A percentile compares a stretch with the other conserved stretches of the same genome.
Conservation (phyloP, 2,888 invertebrate species). For the Keiferia lycopersicella region DNA sequence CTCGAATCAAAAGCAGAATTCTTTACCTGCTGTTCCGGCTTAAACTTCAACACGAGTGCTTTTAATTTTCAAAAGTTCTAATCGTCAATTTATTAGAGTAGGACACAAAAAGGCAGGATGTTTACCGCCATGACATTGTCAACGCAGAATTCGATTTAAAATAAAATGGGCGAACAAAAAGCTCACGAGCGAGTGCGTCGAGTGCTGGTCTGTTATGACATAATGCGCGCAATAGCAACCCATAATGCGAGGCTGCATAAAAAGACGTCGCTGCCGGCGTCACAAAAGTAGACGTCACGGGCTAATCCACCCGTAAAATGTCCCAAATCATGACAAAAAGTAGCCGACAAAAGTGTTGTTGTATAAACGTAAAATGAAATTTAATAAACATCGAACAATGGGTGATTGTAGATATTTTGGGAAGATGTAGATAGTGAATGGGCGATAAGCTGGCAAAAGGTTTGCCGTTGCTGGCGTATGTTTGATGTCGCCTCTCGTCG, state of each 20-base stretch:
- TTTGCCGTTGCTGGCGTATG: constrained; percentile 69
- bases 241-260: constrained; percentile 68
- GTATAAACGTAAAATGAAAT: constrained; percentile 80
- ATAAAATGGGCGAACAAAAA: constrained; percentile 69
- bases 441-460: constrained; percentile 80
- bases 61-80: constrained; percentile 30
- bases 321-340: constrained; percentile 77
- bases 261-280: constrained; percentile 70
- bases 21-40: constrained; percentile 28
- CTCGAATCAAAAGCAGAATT: constrained; percentile 19
- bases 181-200: constrained; percentile 56
- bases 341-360: constrained; percentile 79
- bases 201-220: constrained; percentile 79
- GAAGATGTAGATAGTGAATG: constrained; percentile 74
- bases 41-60: constrained; percentile 24
- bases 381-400: constrained; percentile 79
- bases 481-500: constrained; percentile 80
- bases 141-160: constrained; percentile 74
- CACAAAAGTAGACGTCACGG: constrained; percentile 69
- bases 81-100: constrained; percentile 48
- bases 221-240: constrained; percentile 78
- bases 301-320: constrained; percentile 80
- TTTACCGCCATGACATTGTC: constrained; percentile 71
- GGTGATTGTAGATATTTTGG: constrained; percentile 70
- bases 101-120: constrained; percentile 72